Evolutionary conservation across 2,113 vertebrate genomes (phyloP).

Genomic region (Tiliqua scincoides): DNA sequence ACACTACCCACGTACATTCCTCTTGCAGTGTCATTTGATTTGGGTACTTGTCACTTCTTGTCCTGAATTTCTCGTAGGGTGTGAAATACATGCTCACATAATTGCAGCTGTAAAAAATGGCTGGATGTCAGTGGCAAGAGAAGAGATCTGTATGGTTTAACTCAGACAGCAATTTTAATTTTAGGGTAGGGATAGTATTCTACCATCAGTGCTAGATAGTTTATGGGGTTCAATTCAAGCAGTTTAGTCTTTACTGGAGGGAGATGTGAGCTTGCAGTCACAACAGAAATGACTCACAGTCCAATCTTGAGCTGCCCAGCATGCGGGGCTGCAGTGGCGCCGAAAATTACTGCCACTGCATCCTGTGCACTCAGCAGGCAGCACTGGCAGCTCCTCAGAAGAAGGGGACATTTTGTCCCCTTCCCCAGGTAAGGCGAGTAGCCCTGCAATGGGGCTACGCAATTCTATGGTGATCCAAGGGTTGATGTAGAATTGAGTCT

Average conservation of each 20-base stretch:
- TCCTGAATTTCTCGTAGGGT: neutral
- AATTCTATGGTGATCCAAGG: no score
- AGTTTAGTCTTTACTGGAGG: neutral
- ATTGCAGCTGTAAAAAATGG: neutral
- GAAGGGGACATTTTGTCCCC: no score
- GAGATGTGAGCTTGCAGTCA: neutral
- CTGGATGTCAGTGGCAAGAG: neutral
- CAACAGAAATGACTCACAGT: neutral
- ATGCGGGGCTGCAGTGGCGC: no score
- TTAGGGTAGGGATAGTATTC: neutral
- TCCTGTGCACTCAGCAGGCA: no score
- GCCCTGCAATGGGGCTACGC: no score
- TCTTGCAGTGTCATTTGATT: neutral
- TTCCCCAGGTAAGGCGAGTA: no score
- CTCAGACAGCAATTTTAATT: neutral
- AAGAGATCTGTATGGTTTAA: neutral
- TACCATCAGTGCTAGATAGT: neutral
- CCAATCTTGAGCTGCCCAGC: no score
- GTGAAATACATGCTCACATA: neutral
- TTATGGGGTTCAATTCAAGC: neutral
- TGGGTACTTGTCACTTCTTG: conserved; percentile 22
- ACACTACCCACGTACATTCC: conserved; percentile 18
- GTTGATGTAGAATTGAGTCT: no score
- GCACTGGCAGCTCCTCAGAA: no score
- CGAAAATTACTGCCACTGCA: no score